Conservation (phyloP, 2,888 invertebrate genomes). For the Alsophila aescularia region DNA sequence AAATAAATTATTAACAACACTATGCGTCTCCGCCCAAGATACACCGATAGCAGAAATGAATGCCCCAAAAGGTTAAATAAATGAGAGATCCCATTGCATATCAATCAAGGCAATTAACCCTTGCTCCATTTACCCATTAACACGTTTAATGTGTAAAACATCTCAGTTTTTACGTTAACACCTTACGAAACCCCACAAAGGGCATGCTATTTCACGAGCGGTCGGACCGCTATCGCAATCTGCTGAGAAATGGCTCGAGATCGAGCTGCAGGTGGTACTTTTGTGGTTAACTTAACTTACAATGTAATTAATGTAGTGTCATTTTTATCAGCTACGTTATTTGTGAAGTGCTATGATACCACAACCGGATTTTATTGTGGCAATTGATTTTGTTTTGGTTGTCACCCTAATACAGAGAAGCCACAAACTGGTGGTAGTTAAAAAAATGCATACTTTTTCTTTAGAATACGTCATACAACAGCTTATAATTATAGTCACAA, state of each 20-base stretch:
- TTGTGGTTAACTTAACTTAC: constrained; percentile 34
- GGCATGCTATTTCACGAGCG: constrained; percentile 58
- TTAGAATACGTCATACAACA: too few species aligned
- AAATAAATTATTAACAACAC: constrained; percentile 8
- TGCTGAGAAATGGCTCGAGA: constrained; percentile 35
- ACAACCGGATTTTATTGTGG: too few species aligned
- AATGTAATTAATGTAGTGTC: neutral
- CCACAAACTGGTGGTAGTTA: too few species aligned
- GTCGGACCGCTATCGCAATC: constrained; percentile 53
- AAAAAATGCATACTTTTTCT: too few species aligned
- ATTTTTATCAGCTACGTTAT: neutral
- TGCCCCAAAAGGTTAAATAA: constrained; percentile 30
- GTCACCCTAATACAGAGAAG: too few species aligned
- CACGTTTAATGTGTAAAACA: constrained; percentile 68
- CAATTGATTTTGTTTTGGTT: too few species aligned
- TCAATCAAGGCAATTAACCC: constrained; percentile 71
- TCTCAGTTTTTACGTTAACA: constrained; percentile 60
- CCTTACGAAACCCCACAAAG: constrained; percentile 68
- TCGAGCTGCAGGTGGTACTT: constrained; percentile 11
- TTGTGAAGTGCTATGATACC: too few species aligned
- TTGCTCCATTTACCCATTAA: constrained; percentile 71
- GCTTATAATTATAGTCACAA: too few species aligned
- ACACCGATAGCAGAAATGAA: constrained; percentile 20
- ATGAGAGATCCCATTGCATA: constrained; percentile 55
- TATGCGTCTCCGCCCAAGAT: constrained; percentile 8